These are phyloP conservation scores for Ferdinandea cuprea DNA, from an alignment of 2,888 invertebrate species.

Conservation along the genomic window DNA sequence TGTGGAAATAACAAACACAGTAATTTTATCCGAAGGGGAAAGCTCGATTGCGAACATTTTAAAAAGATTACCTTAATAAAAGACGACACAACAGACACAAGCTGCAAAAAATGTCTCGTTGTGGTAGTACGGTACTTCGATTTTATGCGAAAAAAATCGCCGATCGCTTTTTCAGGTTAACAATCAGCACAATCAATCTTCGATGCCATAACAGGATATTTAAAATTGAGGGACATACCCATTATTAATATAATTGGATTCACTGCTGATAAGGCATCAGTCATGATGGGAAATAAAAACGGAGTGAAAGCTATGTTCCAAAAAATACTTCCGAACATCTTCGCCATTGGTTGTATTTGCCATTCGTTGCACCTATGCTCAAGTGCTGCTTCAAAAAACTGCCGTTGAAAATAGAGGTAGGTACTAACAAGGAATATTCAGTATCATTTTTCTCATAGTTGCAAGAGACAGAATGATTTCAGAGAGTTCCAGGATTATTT, in stretches of 20 bases:
- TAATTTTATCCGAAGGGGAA: slow-evolving; percentile 19
- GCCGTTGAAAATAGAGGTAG: slow-evolving; percentile 75
- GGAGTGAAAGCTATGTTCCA: slow-evolving; percentile 74
- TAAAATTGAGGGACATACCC: slow-evolving; percentile 43
- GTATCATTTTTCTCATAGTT: slow-evolving; percentile 77
- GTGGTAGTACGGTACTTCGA: slow-evolving; percentile 48
- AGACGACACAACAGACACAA: slow-evolving; percentile 38
- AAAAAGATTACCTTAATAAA: slow-evolving; percentile 49
- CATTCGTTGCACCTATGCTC: slow-evolving; percentile 76
- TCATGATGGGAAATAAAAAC: slow-evolving; percentile 76
- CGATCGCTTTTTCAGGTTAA: slow-evolving; percentile 39
- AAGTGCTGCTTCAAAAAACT: slow-evolving; percentile 76
- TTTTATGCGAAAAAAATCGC: slow-evolving; percentile 2
- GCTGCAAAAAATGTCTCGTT: too few species aligned
- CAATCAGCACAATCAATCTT: slow-evolving; percentile 35
- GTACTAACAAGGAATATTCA: slow-evolving; percentile 75
- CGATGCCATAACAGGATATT: slow-evolving; percentile 23
- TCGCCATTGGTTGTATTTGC: slow-evolving; percentile 76
- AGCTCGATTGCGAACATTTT: background rate
- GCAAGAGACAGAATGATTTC: slow-evolving; percentile 75
- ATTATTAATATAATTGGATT: slow-evolving; percentile 76
- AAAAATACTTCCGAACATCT: slow-evolving; percentile 74
- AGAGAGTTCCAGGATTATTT: slow-evolving; percentile 66
- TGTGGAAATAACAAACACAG: slow-evolving; percentile 7
- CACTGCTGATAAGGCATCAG: slow-evolving; percentile 76